Base-by-base conservation (phyloP, 2,113 vertebrate species). In the Chauna torquata region DNA sequence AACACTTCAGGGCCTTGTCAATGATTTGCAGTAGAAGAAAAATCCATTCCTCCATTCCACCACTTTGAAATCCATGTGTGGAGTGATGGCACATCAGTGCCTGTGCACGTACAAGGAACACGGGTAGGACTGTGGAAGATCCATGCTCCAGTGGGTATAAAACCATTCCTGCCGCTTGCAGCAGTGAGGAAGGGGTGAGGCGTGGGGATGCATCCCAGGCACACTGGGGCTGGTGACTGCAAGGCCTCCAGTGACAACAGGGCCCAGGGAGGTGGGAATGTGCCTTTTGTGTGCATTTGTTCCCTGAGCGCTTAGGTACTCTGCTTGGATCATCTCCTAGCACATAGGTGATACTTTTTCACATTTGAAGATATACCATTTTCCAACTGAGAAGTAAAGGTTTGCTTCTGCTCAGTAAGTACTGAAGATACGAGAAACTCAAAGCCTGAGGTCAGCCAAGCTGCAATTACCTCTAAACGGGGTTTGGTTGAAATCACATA, bases 61-160 rank as follows among this genome's bases (percentile, higher is more conserved):
- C 20, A 18, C 6, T 76, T 69, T 36, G 42, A 80, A 92, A 74
- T 74, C 25, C 1, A 9, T 25, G 13, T 0, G 0, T 42, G 13
- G 4, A 23, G 6, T 52, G 10, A 45, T 30, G 19, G 18, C 7
- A 38, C 20, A 19, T 59, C 88, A 77, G 16, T 66, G 17, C 38
- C n/a, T 50, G 24, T 1, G 1, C 36, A 64, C 92, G 75, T 85
- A 34, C 59, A 75, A 81, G 15, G 42, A 30, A 42, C n/a, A 20
- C 11, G 28, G 27, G 22, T 36, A 61, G 80, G 44, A 65, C 13
- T 65, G 11, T 23, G 16, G 85, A 81, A 81, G 59, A 54, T 28
- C 55, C 0, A 0, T 25, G 6, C 4, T 62, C 24, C 11, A 24
- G 13, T 27, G 16, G 9, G 4, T 71, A 25, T n/a, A 12, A 86